Percentiles rank a stretch among this genome's conserved stretches.
These are phyloP conservation scores for Oreochromis grahami DNA, from an alignment of 2,797 vertebrate genomes.

Conservation along the genomic window DNA sequence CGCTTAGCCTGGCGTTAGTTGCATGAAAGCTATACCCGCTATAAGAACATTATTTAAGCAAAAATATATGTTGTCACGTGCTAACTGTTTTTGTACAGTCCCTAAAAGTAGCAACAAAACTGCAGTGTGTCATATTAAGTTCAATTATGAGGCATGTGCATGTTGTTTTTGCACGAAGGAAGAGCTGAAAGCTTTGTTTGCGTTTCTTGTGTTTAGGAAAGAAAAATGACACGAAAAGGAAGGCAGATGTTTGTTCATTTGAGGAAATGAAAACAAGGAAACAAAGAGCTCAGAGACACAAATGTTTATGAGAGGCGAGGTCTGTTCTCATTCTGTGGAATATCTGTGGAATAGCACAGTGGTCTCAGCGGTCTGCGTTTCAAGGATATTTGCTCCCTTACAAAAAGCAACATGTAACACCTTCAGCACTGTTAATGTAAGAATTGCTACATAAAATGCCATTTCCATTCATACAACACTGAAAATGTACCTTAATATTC, in stretches of 20 bases:
- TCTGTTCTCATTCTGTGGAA: background rate
- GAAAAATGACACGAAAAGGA: background rate
- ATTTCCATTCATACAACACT: background rate
- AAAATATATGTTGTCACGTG: background rate
- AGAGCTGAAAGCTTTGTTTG: background rate
- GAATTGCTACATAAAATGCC: background rate
- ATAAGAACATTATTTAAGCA: background rate
- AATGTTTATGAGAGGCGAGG: background rate
- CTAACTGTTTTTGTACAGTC: background rate
- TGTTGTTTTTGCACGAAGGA: background rate
- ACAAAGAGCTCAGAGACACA: fast-evolving
- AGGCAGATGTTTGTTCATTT: background rate
- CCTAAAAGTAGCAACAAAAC: background rate
- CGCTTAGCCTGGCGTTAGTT: background rate
- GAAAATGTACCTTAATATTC: background rate
- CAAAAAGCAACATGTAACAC: background rate
- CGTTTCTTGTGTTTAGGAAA: background rate
- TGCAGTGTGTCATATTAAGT: background rate
- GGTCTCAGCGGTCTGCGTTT: background rate
- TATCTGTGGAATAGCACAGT: background rate
- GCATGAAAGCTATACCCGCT: background rate
- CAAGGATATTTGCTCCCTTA: background rate
- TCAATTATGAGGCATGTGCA: fast-evolving
- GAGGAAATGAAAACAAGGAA: background rate
- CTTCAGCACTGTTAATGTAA: background rate